Conservation (phyloP, 2,113 vertebrate genomes). For the Tauraco erythrolophus region DNA sequence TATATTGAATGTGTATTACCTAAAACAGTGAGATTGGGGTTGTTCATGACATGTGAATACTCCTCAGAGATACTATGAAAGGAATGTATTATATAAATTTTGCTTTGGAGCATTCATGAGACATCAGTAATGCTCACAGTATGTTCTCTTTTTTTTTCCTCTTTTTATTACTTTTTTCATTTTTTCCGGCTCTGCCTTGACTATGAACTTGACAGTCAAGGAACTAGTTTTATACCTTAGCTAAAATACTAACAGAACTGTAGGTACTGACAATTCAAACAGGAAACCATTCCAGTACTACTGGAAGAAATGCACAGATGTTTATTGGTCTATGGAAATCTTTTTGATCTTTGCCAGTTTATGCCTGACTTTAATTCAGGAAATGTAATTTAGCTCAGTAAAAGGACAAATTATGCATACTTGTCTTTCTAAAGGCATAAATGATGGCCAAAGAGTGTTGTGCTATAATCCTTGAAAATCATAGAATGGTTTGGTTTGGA, state of each 20-base stretch:
- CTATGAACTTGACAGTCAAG: neutral
- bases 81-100: neutral
- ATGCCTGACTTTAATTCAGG: neutral
- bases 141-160: neutral
- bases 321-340: neutral
- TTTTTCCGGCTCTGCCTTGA: neutral
- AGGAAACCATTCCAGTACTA: neutral
- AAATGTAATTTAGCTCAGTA: neutral
- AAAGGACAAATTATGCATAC: neutral
- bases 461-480: neutral
- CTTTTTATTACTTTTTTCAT: no score
- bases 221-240: neutral
- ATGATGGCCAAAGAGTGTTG: neutral
- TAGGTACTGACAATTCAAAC: neutral
- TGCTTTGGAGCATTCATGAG: neutral
- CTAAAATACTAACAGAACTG: neutral
- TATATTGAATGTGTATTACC: neutral
- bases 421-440: neutral
- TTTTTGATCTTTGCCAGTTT: neutral
- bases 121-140: neutral
- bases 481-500: no score
- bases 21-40: neutral
- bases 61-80: neutral
- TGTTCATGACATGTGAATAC: neutral
- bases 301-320: neutral